Evolutionary conservation across 2,113 vertebrate genomes (phyloP), one percentile per base, ranked within the genome.

Genomic region (Sorex araneus): DNA sequence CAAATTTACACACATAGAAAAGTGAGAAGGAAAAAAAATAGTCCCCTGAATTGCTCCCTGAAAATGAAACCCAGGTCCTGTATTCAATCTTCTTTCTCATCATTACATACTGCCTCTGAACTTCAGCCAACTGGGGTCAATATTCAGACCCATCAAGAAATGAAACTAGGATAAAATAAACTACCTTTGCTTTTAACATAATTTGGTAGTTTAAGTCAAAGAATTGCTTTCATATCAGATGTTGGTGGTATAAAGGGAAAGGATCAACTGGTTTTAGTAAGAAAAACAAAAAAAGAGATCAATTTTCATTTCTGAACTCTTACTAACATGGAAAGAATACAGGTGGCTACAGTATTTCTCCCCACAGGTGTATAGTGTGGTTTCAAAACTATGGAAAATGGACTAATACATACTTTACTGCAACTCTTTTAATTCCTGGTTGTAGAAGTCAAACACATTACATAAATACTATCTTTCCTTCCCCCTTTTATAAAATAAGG

Each of bases 381-480:
- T 45, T 88, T 88, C 87, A 73, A 90, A 85, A 78, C 6, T 18
- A 60, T 63, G 32, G 16, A 47, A 79, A 6, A 28, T 45, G 11
- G 0, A 89, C 64, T 36, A 60, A 50, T 9, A 60, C 27, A 75
- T 9, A 36, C 8, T 74, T 25, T 50, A 60, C 19, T 43, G 28
- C 21, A 89, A 8, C 45, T 83, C 34, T 78, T 47, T 21, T 74
- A 57, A 70, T 86, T 92, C 28, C 70, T 92, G 30, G 7, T 77
- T 70, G n/a, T 66, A 82, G 63, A 45, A 81, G 34, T 36, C 40
- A 94, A 75, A 40, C 28, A 67, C 28, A 87, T 71, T 82, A 64
- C 8, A 70, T 64, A 30, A 70, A 57, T 21, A 88, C 73, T 84
- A 43, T 73, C 57, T 86, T 83, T 25, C 34, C 75, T 79, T 71